phyloP scores from a whole-genome alignment of 2,797 vertebrate genomes.

The Malurus leucopterus region DNA sequence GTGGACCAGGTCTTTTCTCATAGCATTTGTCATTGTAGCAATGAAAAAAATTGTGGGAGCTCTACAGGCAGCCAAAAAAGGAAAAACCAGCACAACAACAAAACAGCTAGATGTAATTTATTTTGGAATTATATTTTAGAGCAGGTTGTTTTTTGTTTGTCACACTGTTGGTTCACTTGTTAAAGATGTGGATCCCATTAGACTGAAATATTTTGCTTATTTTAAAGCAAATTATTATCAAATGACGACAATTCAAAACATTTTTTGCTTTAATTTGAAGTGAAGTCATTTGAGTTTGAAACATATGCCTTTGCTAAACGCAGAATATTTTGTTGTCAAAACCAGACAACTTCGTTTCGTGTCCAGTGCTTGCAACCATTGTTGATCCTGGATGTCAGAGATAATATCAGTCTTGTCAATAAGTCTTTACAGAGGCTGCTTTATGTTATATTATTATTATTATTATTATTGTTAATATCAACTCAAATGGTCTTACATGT shows the following conservation, averaged over 20 bases:
- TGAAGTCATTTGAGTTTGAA: constrained; percentile 74
- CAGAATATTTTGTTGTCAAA: constrained; percentile 61
- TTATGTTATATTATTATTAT: not conserved
- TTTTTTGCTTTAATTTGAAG: constrained; percentile 71
- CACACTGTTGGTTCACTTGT: constrained; percentile 53
- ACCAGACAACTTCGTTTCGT: constrained; percentile 49
- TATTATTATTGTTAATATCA: not conserved
- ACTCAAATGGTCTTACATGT: not conserved
- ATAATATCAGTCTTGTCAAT: not conserved
- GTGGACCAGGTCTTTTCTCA: constrained; percentile 57
- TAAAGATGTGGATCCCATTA: constrained; percentile 63
- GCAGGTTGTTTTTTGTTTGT: constrained; percentile 53
- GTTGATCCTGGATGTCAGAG: constrained; percentile 31
- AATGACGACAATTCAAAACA: constrained; percentile 72
- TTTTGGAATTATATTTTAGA: constrained; percentile 55
- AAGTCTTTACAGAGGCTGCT: not conserved
- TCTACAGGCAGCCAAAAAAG: constrained; percentile 15
- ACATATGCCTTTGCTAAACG: constrained; percentile 70
- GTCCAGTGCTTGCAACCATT: constrained; percentile 42
- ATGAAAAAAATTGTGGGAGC: constrained; percentile 55
- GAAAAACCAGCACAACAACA: constrained; percentile 29
- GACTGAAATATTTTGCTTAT: constrained; percentile 67
- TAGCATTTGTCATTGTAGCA: constrained; percentile 55
- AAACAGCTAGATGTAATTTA: constrained; percentile 15
- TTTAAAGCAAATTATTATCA: constrained; percentile 73